Evolutionary conservation across 2,113 vertebrate genomes (phyloP).

Genomic region (Indicator maculatus): DNA sequence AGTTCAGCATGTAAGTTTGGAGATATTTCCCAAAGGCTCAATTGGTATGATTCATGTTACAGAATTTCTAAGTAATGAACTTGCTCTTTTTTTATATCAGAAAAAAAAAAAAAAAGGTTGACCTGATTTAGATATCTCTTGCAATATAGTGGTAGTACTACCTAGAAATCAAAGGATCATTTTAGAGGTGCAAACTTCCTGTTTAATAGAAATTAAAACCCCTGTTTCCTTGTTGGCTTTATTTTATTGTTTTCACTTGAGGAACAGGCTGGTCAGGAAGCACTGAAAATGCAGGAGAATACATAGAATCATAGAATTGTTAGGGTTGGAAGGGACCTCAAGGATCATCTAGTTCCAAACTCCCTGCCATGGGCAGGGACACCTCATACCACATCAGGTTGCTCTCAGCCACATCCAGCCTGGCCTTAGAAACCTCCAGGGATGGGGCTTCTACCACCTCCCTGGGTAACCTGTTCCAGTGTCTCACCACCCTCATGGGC

Average conservation of each 20-base stretch:
- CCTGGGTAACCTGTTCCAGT: no score
- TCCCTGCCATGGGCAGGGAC: no score
- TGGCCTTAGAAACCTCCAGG: no score
- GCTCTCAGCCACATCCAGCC: no score
- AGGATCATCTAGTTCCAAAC: no score
- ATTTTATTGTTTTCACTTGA: not conserved
- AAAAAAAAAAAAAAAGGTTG: not conserved
- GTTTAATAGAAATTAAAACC: not conserved
- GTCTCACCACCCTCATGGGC: no score
- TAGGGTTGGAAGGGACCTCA: no score
- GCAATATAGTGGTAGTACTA: not conserved
- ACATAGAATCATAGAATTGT: not conserved
- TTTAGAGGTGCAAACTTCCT: not conserved
- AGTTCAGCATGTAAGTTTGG: not conserved
- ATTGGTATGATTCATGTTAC: not conserved
- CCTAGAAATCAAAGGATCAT: not conserved
- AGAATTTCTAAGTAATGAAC: constrained; percentile 39
- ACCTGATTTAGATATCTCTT: constrained; percentile 25
- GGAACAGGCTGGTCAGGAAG: not conserved
- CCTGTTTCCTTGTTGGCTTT: not conserved
- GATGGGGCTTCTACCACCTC: no score
- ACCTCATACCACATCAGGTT: no score
- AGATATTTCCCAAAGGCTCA: constrained; percentile 56
- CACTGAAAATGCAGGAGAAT: not conserved
- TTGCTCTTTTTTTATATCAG: not conserved